These are phyloP conservation scores for Yasuhikotakia modesta DNA, from an alignment of 2,797 vertebrate genomes.

Conservation along the genomic window DNA sequence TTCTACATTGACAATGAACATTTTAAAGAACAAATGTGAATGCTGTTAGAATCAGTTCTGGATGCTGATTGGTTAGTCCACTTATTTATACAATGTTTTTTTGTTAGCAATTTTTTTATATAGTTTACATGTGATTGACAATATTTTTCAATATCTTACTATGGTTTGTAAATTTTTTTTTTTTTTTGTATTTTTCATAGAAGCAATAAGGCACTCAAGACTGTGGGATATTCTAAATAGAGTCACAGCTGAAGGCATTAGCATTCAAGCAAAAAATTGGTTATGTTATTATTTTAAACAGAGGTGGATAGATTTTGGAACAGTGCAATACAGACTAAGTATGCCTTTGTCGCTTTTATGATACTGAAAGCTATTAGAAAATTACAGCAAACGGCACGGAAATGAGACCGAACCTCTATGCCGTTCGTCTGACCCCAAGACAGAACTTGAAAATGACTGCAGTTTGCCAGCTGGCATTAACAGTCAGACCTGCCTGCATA, in stretches of 20 bases:
- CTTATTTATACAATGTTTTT: not conserved
- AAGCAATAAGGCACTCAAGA: not conserved
- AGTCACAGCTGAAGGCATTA: not conserved
- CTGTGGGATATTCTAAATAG: not conserved
- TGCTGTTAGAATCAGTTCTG: slow-evolving; percentile 39
- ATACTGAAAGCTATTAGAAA: slow-evolving; percentile 11
- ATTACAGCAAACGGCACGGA: not conserved
- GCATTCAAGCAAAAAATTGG: not conserved
- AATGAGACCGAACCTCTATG: slow-evolving; percentile 18
- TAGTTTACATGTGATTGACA: too few species aligned
- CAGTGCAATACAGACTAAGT: not conserved
- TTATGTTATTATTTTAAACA: slow-evolving; percentile 8
- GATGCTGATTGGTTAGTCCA: not conserved
- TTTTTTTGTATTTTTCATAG: not conserved
- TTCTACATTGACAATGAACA: slow-evolving; percentile 58
- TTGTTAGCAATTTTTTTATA: not conserved
- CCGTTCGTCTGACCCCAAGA: slow-evolving; percentile 16
- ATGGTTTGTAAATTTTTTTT: not conserved
- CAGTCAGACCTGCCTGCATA: slow-evolving; percentile 45
- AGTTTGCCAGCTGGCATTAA: slow-evolving; percentile 47
- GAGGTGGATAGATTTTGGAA: not conserved
- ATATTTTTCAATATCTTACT: too few species aligned
- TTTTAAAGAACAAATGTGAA: slow-evolving; percentile 54
- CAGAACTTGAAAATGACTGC: slow-evolving; percentile 44
- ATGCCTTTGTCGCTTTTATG: not conserved